These are phyloP conservation scores for Tyto alba DNA, from an alignment of 2,113 vertebrate species.

Conservation along the genomic window DNA sequence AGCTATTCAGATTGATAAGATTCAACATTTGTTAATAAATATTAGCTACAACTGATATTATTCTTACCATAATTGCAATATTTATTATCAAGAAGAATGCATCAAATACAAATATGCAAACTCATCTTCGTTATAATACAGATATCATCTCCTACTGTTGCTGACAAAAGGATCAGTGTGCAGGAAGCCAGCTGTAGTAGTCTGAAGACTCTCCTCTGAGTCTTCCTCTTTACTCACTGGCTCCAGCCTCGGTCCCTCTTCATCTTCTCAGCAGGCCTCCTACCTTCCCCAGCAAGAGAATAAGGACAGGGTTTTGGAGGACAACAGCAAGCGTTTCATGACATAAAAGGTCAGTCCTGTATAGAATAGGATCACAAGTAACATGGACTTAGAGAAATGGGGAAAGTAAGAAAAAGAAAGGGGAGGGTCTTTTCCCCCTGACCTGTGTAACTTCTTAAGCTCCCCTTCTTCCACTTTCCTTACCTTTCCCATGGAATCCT, in stretches of 20 bases:
- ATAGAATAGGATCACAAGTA: neutral
- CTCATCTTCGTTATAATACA: neutral
- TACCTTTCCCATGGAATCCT: neutral
- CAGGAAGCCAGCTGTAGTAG: neutral
- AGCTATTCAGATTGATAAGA: neutral
- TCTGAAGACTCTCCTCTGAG: neutral
- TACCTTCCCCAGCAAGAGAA: neutral
- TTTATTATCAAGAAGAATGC: neutral
- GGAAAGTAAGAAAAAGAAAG: neutral
- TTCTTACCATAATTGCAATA: neutral
- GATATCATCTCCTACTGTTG: neutral
- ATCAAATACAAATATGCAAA: neutral
- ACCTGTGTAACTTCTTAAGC: neutral
- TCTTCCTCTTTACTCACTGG: neutral
- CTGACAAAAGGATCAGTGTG: neutral
- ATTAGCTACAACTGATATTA: neutral
- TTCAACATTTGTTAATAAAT: neutral
- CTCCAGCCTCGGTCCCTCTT: neutral
- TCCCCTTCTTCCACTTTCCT: neutral
- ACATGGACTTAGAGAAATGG: no score
- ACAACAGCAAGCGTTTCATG: neutral
- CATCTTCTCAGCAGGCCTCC: neutral
- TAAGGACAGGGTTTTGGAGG: rapidly evolving
- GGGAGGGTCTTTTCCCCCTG: neutral
- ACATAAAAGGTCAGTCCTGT: neutral